phyloP scores from a whole-genome alignment of 1,140 invertebrate genomes.

The Drosophila mojavensis region DNA sequence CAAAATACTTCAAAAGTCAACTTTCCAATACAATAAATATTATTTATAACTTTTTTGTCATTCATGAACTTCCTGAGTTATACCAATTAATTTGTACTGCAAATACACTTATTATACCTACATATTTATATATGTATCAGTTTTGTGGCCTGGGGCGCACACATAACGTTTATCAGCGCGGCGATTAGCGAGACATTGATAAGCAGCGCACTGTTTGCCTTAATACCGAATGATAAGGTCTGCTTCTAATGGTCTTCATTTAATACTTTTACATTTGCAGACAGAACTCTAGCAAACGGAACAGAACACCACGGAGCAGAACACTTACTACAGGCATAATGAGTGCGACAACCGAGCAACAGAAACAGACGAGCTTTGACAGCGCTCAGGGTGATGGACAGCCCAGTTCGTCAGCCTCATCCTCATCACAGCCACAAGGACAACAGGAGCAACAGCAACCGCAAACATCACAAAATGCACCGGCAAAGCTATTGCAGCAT shows the following conservation, averaged over 20 bases:
- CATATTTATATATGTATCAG: too few species aligned
- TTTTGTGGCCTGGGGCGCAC: not conserved
- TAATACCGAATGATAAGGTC: constrained; percentile 36
- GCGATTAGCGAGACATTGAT: constrained; percentile 15
- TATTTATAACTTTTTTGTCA: not conserved
- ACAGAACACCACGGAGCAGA: constrained; percentile 16
- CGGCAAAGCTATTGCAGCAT: constrained; percentile 88
- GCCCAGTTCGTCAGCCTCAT: constrained; percentile 33
- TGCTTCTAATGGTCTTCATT: constrained; percentile 2
- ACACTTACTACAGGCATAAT: constrained; percentile 44
- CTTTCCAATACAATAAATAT: not conserved
- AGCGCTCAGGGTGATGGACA: constrained; percentile 45
- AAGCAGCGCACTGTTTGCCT: constrained; percentile 17
- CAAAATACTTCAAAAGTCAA: too few species aligned
- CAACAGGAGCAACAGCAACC: constrained; percentile 39
- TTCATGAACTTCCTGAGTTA: not conserved
- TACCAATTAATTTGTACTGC: not conserved
- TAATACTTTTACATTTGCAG: constrained; percentile 26
- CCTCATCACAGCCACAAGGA: constrained; percentile 49
- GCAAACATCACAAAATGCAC: constrained; percentile 81
- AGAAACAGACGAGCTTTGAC: constrained; percentile 40
- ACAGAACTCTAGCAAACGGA: constrained; percentile 13
- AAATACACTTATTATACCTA: not conserved
- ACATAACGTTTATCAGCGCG: constrained; percentile 5
- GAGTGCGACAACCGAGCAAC: constrained; percentile 59